Evolutionary conservation across 2,113 vertebrate genomes (phyloP), one percentile per base, ranked within the genome.

Genomic region (Phalacrocorax aristotelis): DNA sequence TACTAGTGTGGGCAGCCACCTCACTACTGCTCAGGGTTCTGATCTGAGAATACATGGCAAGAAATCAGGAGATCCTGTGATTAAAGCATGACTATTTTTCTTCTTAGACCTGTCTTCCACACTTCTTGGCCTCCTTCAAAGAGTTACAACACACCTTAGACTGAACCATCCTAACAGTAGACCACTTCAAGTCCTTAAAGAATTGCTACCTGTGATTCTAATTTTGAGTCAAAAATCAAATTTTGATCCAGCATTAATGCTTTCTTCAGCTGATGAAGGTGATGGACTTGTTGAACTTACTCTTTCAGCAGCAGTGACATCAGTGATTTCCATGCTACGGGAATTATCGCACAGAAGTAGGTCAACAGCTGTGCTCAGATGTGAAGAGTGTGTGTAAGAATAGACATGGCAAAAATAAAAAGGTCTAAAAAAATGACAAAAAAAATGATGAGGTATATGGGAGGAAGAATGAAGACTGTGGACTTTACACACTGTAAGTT

Each of bases 331-430:
- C 81, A 87, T 87, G 79, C 70, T 80, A 66, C 0, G 0, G 72
- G 81, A 97, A 91, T 91, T 87, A 94, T 72, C 3, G 0, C 61
- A 65, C 52, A 94, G 65, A 97, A 93, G 34, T 89, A 84, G 94
- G 94, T 95, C 84, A 97, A 97, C 89, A 97, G 88, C 83, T 93
- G 89, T 89, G 51, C 91, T 95, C 86, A 95, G 89, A 87, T 76
- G 44, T 89, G 69, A 76, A 82, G 83, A 92, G 44, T 69, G 58
- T 89, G 91, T 91, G 89, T 61, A 93, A 94, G 70, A 95, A 95
- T 42, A 95, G 96, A 77, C 58, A 79, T 0, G 69, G 80, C 19
- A 84, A 97, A 95, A 96, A 86, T 68, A 71, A 94, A 91, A 94
- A 57, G 32, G 55, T 88, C 51, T 34, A 38, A 88, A 95, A 83